Base-by-base conservation (phyloP, 1,140 invertebrate species). In the Leucophenga varia region DNA sequence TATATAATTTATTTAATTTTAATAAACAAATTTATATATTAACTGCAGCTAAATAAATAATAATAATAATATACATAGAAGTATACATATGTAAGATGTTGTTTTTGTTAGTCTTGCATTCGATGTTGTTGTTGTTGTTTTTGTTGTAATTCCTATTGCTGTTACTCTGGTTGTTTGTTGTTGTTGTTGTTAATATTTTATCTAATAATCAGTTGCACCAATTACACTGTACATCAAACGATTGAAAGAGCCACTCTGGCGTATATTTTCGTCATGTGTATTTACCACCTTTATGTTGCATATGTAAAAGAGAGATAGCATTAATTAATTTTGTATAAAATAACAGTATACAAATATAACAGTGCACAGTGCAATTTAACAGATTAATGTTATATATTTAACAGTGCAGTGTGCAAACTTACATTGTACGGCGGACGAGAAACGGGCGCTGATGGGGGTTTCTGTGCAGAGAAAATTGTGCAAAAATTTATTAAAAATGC, bases 241-340 rank as follows among this genome's bases (percentile, higher is more conserved):
- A 76, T 90, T 91, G 81, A 94, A 95, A 49, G 89, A 90, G 74
- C 88, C 86, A 73, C 90, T 93, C 74, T 95, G 91, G 61, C 91
- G 90, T 68, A 94, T 94, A 58, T 84, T 84, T 63, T 92, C 89
- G 64, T 84, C 83, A 42, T 83, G 57, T 43, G 67, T 55, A 53
- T 74, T 74, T 70, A 74, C 71, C 68, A 67, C 72, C 73, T 74
- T n/a, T n/a, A n/a, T n/a, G n/a, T n/a, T n/a, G n/a, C n/a, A n/a
- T n/a, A n/a, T n/a, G 47, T 36, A 10, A 13, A 51, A 22, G 30
- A 45, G 19, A 45, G 20, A 37, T 9, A 30, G 10, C 32, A 43
- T 31, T 2, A 43, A 9, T 10, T 9, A 32, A 2, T 38, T 12
- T 20, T 20, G 18, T 8, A n/a, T n/a, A n/a, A n/a, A n/a, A n/a